Evolutionary conservation across 2,888 invertebrate species (phyloP).

Genomic region (Campopleginae sp.): DNA sequence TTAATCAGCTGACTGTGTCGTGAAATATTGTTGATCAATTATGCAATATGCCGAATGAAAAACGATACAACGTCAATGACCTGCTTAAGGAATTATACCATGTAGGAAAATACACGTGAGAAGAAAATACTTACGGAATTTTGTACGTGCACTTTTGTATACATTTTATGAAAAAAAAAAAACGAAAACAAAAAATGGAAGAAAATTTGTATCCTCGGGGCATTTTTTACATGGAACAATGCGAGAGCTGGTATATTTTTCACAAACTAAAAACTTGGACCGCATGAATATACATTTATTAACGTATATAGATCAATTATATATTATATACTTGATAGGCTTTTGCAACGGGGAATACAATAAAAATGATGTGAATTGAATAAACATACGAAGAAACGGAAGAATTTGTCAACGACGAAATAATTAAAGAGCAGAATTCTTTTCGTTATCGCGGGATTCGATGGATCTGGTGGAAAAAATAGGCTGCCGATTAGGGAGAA

Average conservation of each 20-base stretch:
- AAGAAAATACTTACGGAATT: constrained; percentile 50
- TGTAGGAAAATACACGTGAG: constrained; percentile 34
- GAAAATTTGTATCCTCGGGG: constrained; percentile 73
- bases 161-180: constrained; percentile 70
- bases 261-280: constrained; percentile 67
- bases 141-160: constrained; percentile 71
- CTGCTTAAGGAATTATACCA: constrained; percentile 31
- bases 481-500: not conserved
- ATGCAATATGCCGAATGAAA: constrained; percentile 15
- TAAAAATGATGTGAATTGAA: constrained; percentile 58
- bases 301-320: constrained; percentile 50
- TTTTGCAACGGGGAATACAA: constrained; percentile 64
- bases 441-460: constrained; percentile 44
- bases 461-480: constrained; percentile 42
- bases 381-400: constrained; percentile 4
- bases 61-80: constrained; percentile 36
- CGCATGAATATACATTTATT: constrained; percentile 55
- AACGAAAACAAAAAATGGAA: constrained; percentile 45
- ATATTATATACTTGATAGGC: constrained; percentile 69
- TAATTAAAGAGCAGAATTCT: constrained; percentile 11
- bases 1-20: not conserved
- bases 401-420: constrained; percentile 39
- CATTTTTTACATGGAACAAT: constrained; percentile 71
- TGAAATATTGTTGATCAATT: constrained; percentile 38
- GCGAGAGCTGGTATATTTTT: constrained; percentile 75